Conservation (phyloP, 1,140 invertebrate species). For the Drosophila lini region DNA sequence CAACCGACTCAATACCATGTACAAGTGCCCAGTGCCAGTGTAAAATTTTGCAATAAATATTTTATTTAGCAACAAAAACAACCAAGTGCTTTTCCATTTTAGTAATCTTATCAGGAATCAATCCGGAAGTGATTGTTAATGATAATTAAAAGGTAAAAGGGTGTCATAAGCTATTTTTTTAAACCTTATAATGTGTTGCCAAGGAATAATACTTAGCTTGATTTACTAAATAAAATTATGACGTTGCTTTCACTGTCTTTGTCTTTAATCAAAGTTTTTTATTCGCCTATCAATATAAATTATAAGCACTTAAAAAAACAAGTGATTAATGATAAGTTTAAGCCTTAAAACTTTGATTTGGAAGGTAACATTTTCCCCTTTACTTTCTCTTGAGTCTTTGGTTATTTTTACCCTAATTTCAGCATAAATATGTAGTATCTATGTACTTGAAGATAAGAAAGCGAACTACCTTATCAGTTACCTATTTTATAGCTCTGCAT, state of each 20-base stretch:
- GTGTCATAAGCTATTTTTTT: not conserved
- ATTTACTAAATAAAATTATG: not conserved
- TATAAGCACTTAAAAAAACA: not conserved
- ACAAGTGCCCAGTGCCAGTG: conserved; percentile 75
- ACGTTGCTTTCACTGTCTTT: not conserved
- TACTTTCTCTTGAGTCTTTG: not conserved
- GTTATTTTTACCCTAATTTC: not conserved
- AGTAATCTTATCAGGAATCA: conserved; percentile 2
- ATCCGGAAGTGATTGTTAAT: not conserved
- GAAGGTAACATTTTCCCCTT: not conserved
- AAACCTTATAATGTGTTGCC: not conserved
- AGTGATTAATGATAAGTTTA: conserved; percentile 1
- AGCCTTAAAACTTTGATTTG: no score
- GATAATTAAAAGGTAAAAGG: not conserved
- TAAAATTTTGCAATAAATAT: conserved; percentile 23
- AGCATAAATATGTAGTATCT: not conserved
- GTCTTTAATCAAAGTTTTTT: not conserved
- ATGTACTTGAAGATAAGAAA: not conserved
- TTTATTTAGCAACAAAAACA: not conserved
- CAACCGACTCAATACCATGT: conserved; percentile 86
- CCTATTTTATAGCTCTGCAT: conserved; percentile 3
- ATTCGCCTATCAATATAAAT: conserved; percentile 2
- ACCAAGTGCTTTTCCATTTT: not conserved
- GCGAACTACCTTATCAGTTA: conserved; percentile 2
- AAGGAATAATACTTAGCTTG: not conserved